Evolutionary conservation across 2,113 vertebrate genomes (phyloP).

Genomic region (Arizona elegans): DNA sequence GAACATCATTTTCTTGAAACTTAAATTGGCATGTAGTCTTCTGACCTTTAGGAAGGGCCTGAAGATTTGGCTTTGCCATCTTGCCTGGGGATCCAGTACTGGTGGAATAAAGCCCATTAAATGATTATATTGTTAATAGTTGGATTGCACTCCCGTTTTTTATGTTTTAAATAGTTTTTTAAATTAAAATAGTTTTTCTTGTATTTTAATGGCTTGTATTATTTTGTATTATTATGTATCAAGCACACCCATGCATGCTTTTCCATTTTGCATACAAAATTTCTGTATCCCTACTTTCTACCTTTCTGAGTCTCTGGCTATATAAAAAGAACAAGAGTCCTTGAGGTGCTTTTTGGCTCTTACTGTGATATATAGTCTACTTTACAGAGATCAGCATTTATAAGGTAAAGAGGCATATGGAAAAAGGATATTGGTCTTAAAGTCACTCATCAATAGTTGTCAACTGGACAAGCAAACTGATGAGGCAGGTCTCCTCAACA

Average conservation of each 20-base stretch:
- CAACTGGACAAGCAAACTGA: neutral
- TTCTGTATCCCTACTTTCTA: neutral
- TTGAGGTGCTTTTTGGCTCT: neutral
- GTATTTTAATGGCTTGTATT: neutral
- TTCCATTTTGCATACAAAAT: neutral
- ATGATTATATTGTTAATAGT: neutral
- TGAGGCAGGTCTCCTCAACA: neutral
- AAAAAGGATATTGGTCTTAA: neutral
- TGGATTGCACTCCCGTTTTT: neutral
- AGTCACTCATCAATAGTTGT: neutral
- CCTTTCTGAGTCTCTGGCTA: neutral
- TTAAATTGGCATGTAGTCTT: neutral
- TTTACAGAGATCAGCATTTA: neutral
- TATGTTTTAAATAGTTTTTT: neutral
- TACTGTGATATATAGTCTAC: neutral
- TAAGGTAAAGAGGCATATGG: neutral
- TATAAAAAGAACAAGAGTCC: neutral
- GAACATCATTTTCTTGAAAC: neutral
- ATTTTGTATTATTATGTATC: neutral
- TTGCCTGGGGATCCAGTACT: neutral
- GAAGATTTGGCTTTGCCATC: neutral
- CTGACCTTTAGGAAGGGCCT: neutral
- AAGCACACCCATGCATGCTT: neutral
- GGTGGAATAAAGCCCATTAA: neutral
- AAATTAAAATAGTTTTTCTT: neutral